Evolutionary conservation across 2,888 invertebrate genomes (phyloP).

Genomic region (Parasteatoda lunata): DNA sequence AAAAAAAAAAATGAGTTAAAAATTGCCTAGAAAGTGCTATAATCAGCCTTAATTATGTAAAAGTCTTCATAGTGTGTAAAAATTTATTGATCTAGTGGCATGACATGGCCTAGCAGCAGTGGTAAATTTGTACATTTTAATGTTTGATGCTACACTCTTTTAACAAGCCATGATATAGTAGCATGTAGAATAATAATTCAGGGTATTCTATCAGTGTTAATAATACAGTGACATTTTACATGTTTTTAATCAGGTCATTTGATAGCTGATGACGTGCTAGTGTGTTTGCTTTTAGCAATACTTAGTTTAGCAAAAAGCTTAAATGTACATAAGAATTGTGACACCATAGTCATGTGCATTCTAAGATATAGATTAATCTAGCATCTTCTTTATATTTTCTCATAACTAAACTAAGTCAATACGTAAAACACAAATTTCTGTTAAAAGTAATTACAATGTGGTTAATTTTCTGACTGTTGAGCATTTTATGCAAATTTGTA

Average conservation of each 20-base stretch:
- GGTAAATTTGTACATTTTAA: slow-evolving; percentile 28
- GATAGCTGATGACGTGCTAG: slow-evolving; percentile 48
- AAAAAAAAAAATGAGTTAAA: no score
- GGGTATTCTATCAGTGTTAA: slow-evolving; percentile 42
- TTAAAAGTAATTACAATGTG: no score
- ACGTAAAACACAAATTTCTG: no score
- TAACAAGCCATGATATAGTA: slow-evolving; percentile 28
- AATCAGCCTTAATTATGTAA: no score
- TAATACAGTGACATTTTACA: slow-evolving; percentile 50
- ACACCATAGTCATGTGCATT: slow-evolving; percentile 45
- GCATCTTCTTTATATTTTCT: neutral
- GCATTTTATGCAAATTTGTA: no score
- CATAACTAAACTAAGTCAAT: neutral
- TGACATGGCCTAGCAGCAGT: slow-evolving; percentile 54
- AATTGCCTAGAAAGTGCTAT: no score
- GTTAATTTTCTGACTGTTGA: no score
- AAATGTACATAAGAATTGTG: slow-evolving; percentile 36
- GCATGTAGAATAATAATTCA: slow-evolving; percentile 49
- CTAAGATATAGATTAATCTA: slow-evolving; percentile 18
- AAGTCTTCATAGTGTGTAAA: no score
- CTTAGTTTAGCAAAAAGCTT: slow-evolving; percentile 48
- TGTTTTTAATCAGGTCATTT: slow-evolving; percentile 56
- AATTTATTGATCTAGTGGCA: neutral
- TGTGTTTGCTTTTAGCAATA: slow-evolving; percentile 51
- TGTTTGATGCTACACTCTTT: slow-evolving; percentile 31